phyloP scores from a whole-genome alignment of 2,888 invertebrate genomes.

The Lysandra coridon region DNA sequence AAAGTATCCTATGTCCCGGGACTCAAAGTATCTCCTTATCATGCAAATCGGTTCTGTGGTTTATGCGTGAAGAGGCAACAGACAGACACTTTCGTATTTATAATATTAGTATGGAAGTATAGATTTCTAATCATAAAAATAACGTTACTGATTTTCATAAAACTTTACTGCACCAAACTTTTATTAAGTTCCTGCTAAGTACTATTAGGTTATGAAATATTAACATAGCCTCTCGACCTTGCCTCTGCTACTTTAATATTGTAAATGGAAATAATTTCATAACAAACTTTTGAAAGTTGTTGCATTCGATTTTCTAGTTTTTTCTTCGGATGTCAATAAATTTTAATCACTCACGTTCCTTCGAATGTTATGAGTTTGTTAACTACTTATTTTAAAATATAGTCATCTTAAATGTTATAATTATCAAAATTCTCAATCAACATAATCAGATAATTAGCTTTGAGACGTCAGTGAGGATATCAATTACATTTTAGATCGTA shows the following conservation, averaged over 20 bases:
- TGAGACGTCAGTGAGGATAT: neutral
- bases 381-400: neutral
- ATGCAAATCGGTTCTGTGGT: too few relatives aligned
- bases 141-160: neutral
- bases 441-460: conserved; percentile 1
- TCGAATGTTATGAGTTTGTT: neutral
- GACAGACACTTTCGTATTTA: too few relatives aligned
- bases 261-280: neutral
- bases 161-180: neutral
- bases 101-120: too few relatives aligned
- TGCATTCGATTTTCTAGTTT: neutral
- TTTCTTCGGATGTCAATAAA: neutral
- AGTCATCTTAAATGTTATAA: neutral
- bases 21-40: too few relatives aligned
- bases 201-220: neutral
- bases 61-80: too few relatives aligned
- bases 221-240: neutral
- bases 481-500: conserved; percentile 17
- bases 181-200: neutral
- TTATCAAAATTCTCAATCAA: conserved; percentile 5
- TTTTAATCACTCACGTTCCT: neutral
- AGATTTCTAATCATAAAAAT: too few relatives aligned
- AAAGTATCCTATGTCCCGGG: too few relatives aligned
- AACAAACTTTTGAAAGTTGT: neutral
- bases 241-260: neutral